Base-by-base conservation (phyloP, 2,888 invertebrate species). In the Zaprionus lineosus region DNA sequence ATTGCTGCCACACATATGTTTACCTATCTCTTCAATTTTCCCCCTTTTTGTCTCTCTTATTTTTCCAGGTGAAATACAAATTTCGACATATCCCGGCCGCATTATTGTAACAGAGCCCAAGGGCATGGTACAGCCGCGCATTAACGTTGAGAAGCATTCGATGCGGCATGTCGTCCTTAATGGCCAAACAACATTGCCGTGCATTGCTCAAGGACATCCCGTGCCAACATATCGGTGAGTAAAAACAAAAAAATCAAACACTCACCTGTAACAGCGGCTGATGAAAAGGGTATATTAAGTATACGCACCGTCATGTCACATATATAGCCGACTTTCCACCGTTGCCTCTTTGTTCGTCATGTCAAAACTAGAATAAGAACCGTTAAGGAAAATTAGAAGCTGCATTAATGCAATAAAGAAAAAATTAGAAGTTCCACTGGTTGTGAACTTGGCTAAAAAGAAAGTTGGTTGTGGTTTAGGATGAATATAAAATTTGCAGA, bases 141-240 rank as follows among this genome's bases (percentile, higher is more conserved):
- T 94, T 74, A 93, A 93, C 36, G 93, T 94, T 41, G 94, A 94
- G 89, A 93, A 94, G 81, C 94, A 94, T 87, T 92, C 93, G 79
- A 91, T 92, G 72, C 92, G 93, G 57, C 92, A 93, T 76, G 93
- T 93, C 59, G 93, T 92, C 66, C 92, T 93, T 60, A 95, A 95
- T 26, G 94, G 93, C 61, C 94, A 94, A 88, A 93, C 94, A 76
- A 93, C 93, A 72, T 89, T 95, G 74, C 94, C 95, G 36, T 95
- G 95, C 89, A 94, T 94, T 19, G 95, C 95, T 48, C 95, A 95
- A 90, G 95, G 95, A 66, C 94, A 94, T 92, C 95, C 95, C 2
- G 94, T 95, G 58, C 95, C 95, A 55, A 93, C 92, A 62, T 95
- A 95, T 91, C 93, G 94, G 94, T 94, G 88, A 91, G 91, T 87